phyloP scores from a whole-genome alignment of 2,797 vertebrate genomes.

The Tolypeutes matacus region DNA sequence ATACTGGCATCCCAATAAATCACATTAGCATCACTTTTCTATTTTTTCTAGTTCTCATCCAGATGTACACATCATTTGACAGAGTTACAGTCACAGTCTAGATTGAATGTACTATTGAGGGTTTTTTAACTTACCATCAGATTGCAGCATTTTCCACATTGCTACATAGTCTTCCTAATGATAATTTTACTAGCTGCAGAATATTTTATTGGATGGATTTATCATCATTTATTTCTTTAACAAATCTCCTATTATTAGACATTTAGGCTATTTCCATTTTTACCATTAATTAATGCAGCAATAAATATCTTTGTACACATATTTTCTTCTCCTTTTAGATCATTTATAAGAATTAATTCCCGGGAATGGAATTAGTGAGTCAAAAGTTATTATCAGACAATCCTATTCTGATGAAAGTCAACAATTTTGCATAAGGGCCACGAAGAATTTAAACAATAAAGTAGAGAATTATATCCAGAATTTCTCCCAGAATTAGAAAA shows the following conservation, averaged over 20 bases:
- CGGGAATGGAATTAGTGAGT: not conserved
- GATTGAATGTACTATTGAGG: not conserved
- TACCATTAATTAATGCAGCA: not conserved
- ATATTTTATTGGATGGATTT: conserved; percentile 39
- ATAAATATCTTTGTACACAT: not conserved
- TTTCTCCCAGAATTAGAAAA: conserved; percentile 50
- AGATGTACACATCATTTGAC: conserved; percentile 6
- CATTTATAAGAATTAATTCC: conserved; percentile 40
- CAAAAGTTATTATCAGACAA: conserved; percentile 38
- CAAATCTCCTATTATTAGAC: conserved; percentile 9
- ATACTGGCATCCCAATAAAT: conserved; percentile 11
- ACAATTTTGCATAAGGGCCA: conserved; percentile 30
- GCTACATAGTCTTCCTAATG: conserved; percentile 16
- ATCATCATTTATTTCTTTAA: conserved; percentile 38
- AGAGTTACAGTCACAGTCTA: conserved; percentile 14
- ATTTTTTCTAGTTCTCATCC: conserved; percentile 13
- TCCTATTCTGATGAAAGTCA: conserved; percentile 62
- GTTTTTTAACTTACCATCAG: conserved; percentile 43
- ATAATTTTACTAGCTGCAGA: conserved; percentile 34
- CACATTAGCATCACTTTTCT: not conserved
- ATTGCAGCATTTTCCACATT: not conserved
- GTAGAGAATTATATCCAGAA: conserved; percentile 65
- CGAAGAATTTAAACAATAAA: conserved; percentile 61
- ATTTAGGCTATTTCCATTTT: conserved; percentile 17
- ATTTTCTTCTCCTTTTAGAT: conserved; percentile 33